Base-by-base conservation (phyloP, 2,888 invertebrate genomes). In the Epistrophe eligans region DNA sequence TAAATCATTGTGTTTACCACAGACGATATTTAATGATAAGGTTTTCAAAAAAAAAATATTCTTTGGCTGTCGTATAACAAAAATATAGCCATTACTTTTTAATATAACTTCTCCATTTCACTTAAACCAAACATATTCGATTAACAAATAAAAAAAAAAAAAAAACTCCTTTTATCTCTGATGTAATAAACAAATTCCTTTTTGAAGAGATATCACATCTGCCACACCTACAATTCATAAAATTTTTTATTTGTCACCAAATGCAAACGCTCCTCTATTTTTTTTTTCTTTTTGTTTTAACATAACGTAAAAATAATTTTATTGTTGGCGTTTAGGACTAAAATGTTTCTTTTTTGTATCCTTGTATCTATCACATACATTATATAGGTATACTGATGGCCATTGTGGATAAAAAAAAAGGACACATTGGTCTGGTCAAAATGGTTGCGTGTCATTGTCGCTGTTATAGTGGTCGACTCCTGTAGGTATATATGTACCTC, bases 201-300 rank as follows among this genome's bases (percentile, higher is more conserved):
- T 72, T 76, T 58, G 71, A 76, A 76, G 79, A 84, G 62, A 83
- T 35, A 32, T 32, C 73, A 57, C 73, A 81, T 85, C 77, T 85
- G 77, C 85, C 85, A 85, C 85, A 77, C 85, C 85, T 77, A 82
- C 74, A 64, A 57, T 81, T 81, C 10, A 52, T 74, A 40, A 70
- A 81, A 64, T 0, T 28, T 79, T 24, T 81, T 77, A 71, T 82
- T 85, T 85, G 81, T 81, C 85, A 85, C 81, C 85, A 77, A 85
- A 81, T 73, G 72, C 72, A 77, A 85, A 85, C 67, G 73, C 76
- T 74, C 60, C 77, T 77, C 43, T 35, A 5, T 8, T 43, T 62
- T 8, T 62, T 43, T 10, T 40, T 4, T 15, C 0, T 52, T 5
- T 13, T n/a, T n/a, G n/a, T n/a, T n/a, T 1, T 24, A 28, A 11